Base-by-base conservation (phyloP, 2,888 invertebrate genomes). In the Morpho helenor region DNA sequence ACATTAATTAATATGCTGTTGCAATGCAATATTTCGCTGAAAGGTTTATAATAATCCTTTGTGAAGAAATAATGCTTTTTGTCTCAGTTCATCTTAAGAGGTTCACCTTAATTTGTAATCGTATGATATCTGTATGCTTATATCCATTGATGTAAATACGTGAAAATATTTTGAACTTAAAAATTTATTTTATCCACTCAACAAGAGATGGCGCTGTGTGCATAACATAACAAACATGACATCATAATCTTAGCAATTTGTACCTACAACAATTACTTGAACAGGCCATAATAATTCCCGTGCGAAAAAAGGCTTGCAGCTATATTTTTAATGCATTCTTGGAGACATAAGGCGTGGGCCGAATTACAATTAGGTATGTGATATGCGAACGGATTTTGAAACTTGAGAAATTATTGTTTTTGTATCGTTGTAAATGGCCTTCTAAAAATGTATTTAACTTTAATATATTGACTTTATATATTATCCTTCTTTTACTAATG, bases 271-370 rank as follows among this genome's bases (percentile, higher is more conserved):
- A 76, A 80, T 78, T 76, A 79, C 77, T 79, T 75, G 76, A 73
- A 70, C 65, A 65, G 71, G 74, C 71, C 66, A 71, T 77, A 78
- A 77, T 78, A 79, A 79, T 78, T 76, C 75, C 73, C 77, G 71
- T 78, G 79, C 77, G 75, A 82, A 83, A 80, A 79, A 80, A 79
- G 74, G 73, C 71, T 67, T 77, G 76, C 71, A 72, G 74, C 74
- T 71, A 79, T 79, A 82, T 80, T 80, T 80, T 83, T 80, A 78
- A 81, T 78, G 80, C 80, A 80, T 82, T 83, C 81, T 78, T 70
- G 74, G 75, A 82, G 77, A 73, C 70, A 76, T 74, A 72, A 63
- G 70, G 76, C 81, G 83, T 82, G 83, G 82, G 82, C 56, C 60
- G 84, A 74, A 84, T 84, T 65, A 78, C 79, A 84, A 84, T 83